Evolutionary conservation across 2,888 invertebrate species (phyloP), one percentile per base, ranked within the genome.

Genomic region (Synanthedon myopaeformis): DNA sequence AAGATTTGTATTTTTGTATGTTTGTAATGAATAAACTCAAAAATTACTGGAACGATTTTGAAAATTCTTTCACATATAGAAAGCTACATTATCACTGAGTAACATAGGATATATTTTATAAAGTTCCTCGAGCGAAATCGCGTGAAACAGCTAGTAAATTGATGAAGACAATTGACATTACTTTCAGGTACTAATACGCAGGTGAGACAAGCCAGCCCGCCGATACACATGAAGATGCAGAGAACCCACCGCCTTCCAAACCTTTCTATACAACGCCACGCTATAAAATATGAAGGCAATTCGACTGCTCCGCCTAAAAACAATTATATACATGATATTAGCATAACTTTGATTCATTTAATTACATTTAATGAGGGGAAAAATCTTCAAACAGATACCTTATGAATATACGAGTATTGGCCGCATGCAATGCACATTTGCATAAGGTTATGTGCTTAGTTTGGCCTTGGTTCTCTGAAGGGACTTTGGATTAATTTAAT

Each of bases 171-270:
- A 5, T 14, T 49, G 10, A 49, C 11, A 13, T 62, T 68, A 92
- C 92, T 89, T 82, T 91, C 90, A 42, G 92, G 91, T 10, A 92
- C 90, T 54, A 92, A 86, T 61, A 91, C 86, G 59, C 92, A 91
- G 61, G 89, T 89, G 6, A 92, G 86, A 58, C 92, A 92, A 41
- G 91, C 90, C 0, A 91, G 60, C 0, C 92, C 92, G 0, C 92
- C 92, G 6, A 92, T 73, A 12, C 90, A 81, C 89, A 92, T 91
- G 55, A 91, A 89, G 35, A 89, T 65, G 57, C 90, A 91, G 2
- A 92, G 82, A 42, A 91, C 90, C 90, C 90, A 91, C 58, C 92
- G 82, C 35, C 92, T 78, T 0, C 92, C 92, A 57, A 89, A 88
- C 51, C 89, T 76, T 61, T 92, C 91, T 89, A 92, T 91, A 51